phyloP scores from a whole-genome alignment of 2,888 invertebrate species.

The Drosophila kokeensis region DNA sequence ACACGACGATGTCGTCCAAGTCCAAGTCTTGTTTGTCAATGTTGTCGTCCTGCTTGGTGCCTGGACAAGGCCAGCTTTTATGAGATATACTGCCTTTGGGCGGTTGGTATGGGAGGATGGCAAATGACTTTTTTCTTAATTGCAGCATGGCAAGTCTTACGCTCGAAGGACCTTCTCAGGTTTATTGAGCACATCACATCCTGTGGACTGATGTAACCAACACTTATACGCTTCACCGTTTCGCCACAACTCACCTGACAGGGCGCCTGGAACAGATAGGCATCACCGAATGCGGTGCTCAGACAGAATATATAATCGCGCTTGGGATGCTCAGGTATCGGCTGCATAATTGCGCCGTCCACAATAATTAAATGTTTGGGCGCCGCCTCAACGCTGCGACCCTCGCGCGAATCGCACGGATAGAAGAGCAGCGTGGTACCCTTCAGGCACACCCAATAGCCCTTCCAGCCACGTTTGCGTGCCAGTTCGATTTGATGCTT shows the following conservation, averaged over 20 bases:
- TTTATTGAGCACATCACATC: constrained; percentile 54
- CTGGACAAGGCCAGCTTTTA: constrained; percentile 67
- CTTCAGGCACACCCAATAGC: constrained; percentile 99
- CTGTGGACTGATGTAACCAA: constrained; percentile 4
- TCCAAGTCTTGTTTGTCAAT: constrained; percentile 57
- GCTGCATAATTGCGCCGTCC: constrained; percentile 98
- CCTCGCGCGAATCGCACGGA: constrained; percentile 96
- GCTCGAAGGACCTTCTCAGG: constrained; percentile 66
- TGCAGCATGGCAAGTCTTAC: constrained; percentile 46
- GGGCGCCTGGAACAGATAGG: constrained; percentile 97
- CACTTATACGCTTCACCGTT: neutral
- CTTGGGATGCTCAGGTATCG: constrained; percentile 99
- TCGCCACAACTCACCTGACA: constrained; percentile 87
- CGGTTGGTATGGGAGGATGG: constrained; percentile 13
- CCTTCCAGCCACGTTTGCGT: constrained; percentile 98
- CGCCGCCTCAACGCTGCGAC: constrained; percentile 95
- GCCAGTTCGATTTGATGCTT: constrained; percentile 98
- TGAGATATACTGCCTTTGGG: constrained; percentile 23
- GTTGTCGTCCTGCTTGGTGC: constrained; percentile 38
- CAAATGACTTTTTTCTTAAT: constrained; percentile 57
- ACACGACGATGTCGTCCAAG: constrained; percentile 41
- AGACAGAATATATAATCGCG: constrained; percentile 99
- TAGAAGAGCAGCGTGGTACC: constrained; percentile 98
- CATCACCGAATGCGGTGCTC: constrained; percentile 99
- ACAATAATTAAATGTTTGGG: constrained; percentile 98